Base-by-base conservation (phyloP, 2,888 invertebrate genomes). In the Erpobdella octoculata region DNA sequence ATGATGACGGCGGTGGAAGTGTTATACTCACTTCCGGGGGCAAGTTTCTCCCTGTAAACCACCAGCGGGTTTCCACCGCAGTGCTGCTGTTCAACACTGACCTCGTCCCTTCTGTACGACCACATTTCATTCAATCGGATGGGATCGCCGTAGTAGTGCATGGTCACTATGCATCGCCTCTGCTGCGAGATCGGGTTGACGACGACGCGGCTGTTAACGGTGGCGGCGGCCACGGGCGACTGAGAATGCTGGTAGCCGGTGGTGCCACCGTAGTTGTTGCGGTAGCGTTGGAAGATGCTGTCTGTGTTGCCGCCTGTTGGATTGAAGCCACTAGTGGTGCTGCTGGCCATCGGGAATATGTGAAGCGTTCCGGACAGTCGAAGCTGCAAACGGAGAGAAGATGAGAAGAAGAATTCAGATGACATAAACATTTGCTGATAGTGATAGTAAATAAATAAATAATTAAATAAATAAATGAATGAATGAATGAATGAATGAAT, bases 61-160 rank as follows among this genome's bases (percentile, higher is more conserved):
- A 78, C 77, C 66, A 83, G 77, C 18, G 82, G 82, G 75, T 83
- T 83, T 37, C 83, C 83, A 15, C 83, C 83, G 76, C 82, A 82
- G 75, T 83, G 83, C 76, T 83, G 83, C 73, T 83, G 83, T 65
- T 82, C 82, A 9, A 83, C 80, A 9, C 77, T 69, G 36, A 83
- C 76, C 71, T 81, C 80, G 75, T 82, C 81, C 46, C 77, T 76
- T 5, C 78, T 79, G 73, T 70, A 72, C 36, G 77, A 72, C 73
- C 78, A 77, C 71, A 81, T 81, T 21, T 79, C 75, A 38, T 79
- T 79, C 67, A 81, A 77, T 8, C 78, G 78, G 41, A 82, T 76
- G 46, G 75, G 78, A 35, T 78, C 79, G 59, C 83, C 82, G 71
- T 80, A 80, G 75, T 82, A 83, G 72, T 78, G 80, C 80, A 83